Conservation (phyloP, 1,140 invertebrate species). For the Phocides pigmalion region DNA sequence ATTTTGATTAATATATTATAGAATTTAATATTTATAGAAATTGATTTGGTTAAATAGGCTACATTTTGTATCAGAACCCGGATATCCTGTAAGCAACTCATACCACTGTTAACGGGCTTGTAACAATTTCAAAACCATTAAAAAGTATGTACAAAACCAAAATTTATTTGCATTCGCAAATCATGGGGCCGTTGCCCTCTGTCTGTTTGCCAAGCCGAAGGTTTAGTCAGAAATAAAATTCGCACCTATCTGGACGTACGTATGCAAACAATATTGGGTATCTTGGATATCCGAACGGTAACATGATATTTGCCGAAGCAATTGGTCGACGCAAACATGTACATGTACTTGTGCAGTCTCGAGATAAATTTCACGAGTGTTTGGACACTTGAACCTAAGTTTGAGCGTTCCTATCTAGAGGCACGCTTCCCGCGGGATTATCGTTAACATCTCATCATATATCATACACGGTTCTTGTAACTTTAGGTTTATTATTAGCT, state of each 20-base stretch:
- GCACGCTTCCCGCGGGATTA: too few relatives aligned
- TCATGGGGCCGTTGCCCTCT: conserved; percentile 6
- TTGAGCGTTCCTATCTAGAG: conserved; percentile 15
- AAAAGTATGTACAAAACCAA: neutral
- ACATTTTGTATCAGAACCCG: too few relatives aligned
- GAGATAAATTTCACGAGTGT: conserved; percentile 46
- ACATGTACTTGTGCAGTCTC: conserved; percentile 41
- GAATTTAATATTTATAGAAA: too few relatives aligned
- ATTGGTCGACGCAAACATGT: conserved; percentile 49
- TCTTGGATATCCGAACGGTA: conserved; percentile 35
- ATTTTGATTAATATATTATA: too few relatives aligned
- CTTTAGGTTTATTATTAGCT: too few relatives aligned
- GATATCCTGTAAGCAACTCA: too few relatives aligned
- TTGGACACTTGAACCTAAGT: conserved; percentile 41
- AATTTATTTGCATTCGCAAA: conserved; percentile 10
- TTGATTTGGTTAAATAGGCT: too few relatives aligned
- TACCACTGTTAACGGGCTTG: too few relatives aligned
- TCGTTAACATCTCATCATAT: too few relatives aligned
- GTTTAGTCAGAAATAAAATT: conserved; percentile 30
- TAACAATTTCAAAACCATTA: too few relatives aligned
- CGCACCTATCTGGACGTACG: conserved; percentile 10
- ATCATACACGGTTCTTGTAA: too few relatives aligned
- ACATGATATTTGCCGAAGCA: conserved; percentile 44
- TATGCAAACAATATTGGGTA: conserved; percentile 19
- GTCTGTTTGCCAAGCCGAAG: conserved; percentile 19